Evolutionary conservation across 1,140 invertebrate genomes (phyloP).

Genomic region (Papilio helenus): DNA sequence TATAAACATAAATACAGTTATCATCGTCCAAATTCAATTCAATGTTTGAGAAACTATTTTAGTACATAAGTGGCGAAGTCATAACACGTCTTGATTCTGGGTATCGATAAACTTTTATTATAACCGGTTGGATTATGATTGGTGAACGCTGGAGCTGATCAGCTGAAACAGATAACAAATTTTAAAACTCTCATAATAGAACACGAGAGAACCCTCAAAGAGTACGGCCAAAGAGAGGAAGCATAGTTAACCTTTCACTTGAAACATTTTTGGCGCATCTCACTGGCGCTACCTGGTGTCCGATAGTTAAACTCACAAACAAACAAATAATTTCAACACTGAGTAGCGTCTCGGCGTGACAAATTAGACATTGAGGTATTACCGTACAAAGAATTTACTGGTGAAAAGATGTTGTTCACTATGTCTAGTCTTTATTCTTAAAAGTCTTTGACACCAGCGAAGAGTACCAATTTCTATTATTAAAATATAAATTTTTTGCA

Average conservation of each 20-base stretch:
- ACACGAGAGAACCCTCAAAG: neutral
- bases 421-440: neutral
- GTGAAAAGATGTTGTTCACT: no score
- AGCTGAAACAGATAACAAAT: neutral
- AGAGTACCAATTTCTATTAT: no score
- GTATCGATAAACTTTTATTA: slow-evolving; percentile 63
- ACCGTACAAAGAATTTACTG: no score
- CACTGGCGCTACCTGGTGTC: no score
- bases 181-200: neutral
- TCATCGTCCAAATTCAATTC: neutral
- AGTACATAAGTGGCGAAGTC: neutral
- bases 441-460: neutral
- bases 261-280: no score
- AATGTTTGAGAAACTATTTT: neutral
- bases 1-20: neutral
- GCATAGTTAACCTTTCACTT: no score
- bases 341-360: no score
- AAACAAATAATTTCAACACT: no score
- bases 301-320: no score
- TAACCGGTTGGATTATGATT: slow-evolving; percentile 58
- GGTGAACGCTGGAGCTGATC: slow-evolving; percentile 45
- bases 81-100: slow-evolving; percentile 40
- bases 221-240: no score
- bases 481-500: no score
- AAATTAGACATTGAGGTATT: no score